These are phyloP conservation scores for Phrynosoma blainvillii DNA, from an alignment of 2,113 vertebrate species.

Conservation along the genomic window DNA sequence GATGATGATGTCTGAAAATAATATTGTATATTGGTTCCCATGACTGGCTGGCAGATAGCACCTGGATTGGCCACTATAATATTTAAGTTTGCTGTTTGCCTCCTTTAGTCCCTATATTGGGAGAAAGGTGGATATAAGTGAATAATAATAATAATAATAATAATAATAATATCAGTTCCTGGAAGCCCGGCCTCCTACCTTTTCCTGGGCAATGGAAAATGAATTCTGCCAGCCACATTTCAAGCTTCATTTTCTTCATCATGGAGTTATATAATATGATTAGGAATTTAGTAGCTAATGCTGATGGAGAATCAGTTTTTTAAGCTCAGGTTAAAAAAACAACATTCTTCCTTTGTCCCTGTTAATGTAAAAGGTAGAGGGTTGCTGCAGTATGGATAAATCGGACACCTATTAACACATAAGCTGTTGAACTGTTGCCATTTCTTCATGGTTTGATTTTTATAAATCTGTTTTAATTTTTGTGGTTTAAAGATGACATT, in stretches of 20 bases:
- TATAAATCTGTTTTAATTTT: not conserved
- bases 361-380: not conserved
- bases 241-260: not conserved
- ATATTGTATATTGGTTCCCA: not conserved
- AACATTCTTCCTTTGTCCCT: not conserved
- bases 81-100: too few species aligned
- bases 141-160: too few species aligned
- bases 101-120: too few species aligned
- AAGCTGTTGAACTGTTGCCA: not conserved
- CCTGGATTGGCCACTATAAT: not conserved
- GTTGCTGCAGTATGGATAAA: not conserved
- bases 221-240: not conserved
- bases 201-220: not conserved
- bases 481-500: not conserved
- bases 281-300: not conserved
- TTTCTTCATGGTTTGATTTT: slow-evolving; percentile 1
- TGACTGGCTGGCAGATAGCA: not conserved
- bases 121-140: too few species aligned
- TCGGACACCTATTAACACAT: not conserved
- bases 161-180: too few species aligned
- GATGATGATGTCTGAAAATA: too few species aligned
- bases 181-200: not conserved
- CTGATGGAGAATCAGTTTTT: not conserved
- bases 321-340: not conserved
- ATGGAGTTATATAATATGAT: not conserved